Evolutionary conservation across 2,113 vertebrate species (phyloP).

Genomic region (Glaucomys volans): DNA sequence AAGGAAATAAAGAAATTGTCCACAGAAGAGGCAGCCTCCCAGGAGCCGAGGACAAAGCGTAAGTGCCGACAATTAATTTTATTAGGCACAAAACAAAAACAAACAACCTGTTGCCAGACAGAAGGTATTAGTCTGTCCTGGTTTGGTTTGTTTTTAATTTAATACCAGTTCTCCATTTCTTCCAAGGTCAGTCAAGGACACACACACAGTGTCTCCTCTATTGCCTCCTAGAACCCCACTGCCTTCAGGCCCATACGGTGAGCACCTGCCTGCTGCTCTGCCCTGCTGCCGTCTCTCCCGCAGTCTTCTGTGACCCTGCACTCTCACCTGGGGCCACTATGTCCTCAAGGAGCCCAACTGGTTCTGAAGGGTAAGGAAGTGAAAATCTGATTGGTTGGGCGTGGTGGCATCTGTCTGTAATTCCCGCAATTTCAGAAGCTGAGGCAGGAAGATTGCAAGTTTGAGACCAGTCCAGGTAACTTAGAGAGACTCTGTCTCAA

Average conservation of each 20-base stretch:
- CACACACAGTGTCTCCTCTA: not conserved
- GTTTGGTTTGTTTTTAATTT: constrained; percentile 20
- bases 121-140: constrained; percentile 17
- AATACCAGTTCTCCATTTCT: constrained; percentile 50
- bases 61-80: constrained; percentile 61
- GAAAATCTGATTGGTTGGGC: not conserved
- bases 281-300: not conserved
- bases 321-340: no score
- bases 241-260: fast-evolving
- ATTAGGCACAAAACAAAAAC: constrained; percentile 71
- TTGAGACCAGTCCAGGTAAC: not conserved
- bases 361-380: no score
- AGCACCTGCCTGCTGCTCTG: not conserved
- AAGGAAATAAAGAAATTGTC: constrained; percentile 76
- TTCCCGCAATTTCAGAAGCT: not conserved
- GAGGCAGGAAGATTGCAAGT: not conserved
- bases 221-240: not conserved
- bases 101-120: constrained; percentile 66
- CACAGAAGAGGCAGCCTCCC: constrained; percentile 61
- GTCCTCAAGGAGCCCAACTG: no score
- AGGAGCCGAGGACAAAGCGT: constrained; percentile 50
- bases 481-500: not conserved
- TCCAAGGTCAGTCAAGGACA: constrained; percentile 45
- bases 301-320: not conserved
- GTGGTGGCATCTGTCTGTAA: not conserved